These are phyloP conservation scores for Thunnus maccoyii DNA, from an alignment of 2,113 vertebrate species.

Conservation along the genomic window DNA sequence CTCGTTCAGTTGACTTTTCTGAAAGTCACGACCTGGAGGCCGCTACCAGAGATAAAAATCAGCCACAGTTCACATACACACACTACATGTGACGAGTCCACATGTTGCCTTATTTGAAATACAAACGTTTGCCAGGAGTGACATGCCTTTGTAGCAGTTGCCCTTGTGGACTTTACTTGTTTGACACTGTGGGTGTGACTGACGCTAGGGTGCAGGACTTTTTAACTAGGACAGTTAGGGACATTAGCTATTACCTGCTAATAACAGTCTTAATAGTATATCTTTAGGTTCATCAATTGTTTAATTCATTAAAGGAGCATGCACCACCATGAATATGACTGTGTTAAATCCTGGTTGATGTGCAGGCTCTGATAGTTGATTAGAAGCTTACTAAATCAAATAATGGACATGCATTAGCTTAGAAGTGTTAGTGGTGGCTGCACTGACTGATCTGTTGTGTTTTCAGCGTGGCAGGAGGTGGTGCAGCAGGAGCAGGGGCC, in stretches of 20 bases:
- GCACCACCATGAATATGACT: neutral
- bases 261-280: neutral
- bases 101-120: constrained; percentile 52
- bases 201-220: constrained; percentile 3
- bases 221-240: constrained; percentile 5
- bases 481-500: constrained; percentile 78
- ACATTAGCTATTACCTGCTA: neutral
- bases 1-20: neutral
- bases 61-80: neutral
- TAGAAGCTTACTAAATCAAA: neutral
- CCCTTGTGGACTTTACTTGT: constrained; percentile 43
- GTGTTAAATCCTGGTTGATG: neutral
- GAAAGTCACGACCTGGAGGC: constrained; percentile 12
- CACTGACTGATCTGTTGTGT: constrained; percentile 19
- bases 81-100: neutral
- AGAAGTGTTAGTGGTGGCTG: neutral
- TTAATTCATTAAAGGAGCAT: no score
- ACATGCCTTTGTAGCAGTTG: constrained; percentile 28
- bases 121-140: constrained; percentile 27
- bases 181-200: constrained; percentile 21
- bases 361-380: neutral
- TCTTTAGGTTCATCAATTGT: no score
- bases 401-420: neutral
- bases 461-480: constrained; percentile 92
- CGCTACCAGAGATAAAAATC: constrained; percentile 24